Conservation (phyloP, 1,140 invertebrate species). For the Ips typographus region DNA sequence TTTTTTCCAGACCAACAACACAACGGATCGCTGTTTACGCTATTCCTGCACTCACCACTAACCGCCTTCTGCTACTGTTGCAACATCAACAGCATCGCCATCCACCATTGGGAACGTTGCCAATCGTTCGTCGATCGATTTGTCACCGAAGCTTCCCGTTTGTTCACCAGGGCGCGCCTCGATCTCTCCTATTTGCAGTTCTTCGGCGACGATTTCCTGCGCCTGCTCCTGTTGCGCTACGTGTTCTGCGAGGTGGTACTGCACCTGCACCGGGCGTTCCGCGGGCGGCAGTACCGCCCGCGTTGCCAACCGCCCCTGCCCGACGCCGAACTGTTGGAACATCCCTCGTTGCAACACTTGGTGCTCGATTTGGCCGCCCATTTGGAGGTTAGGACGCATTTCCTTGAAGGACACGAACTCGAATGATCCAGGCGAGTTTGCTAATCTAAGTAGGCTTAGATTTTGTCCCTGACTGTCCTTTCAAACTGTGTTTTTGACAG, state of each 20-base stretch:
- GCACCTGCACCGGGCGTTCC: slow-evolving; percentile 78
- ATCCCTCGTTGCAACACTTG: slow-evolving; percentile 77
- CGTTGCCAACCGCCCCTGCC: slow-evolving; percentile 83
- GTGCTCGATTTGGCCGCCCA: slow-evolving; percentile 80
- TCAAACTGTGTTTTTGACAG: too few relatives aligned
- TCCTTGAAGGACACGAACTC: slow-evolving; percentile 69
- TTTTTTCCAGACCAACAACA: slow-evolving; percentile 75
- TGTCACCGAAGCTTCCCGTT: slow-evolving; percentile 81
- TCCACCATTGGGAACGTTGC: slow-evolving; percentile 88
- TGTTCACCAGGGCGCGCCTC: slow-evolving; percentile 79
- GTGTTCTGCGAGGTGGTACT: slow-evolving; percentile 91
- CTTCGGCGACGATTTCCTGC: slow-evolving; percentile 92
- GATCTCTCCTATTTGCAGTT: slow-evolving; percentile 74
- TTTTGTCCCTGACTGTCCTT: too few relatives aligned
- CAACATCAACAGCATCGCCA: slow-evolving; percentile 81
- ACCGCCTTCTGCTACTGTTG: slow-evolving; percentile 92
- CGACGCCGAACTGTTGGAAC: slow-evolving; percentile 86
- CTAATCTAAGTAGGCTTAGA: neutral
- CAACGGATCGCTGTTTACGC: slow-evolving; percentile 90
- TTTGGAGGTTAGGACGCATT: slow-evolving; percentile 77
- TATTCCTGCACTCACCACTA: slow-evolving; percentile 92
- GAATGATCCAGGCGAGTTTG: slow-evolving; percentile 62
- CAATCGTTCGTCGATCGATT: slow-evolving; percentile 87
- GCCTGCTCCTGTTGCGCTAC: slow-evolving; percentile 83
- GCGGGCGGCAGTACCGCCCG: slow-evolving; percentile 80